Evolutionary conservation across 1,140 invertebrate species (phyloP), one percentile per base, ranked within the genome.

Genomic region (Pogonomyrmex barbatus): DNA sequence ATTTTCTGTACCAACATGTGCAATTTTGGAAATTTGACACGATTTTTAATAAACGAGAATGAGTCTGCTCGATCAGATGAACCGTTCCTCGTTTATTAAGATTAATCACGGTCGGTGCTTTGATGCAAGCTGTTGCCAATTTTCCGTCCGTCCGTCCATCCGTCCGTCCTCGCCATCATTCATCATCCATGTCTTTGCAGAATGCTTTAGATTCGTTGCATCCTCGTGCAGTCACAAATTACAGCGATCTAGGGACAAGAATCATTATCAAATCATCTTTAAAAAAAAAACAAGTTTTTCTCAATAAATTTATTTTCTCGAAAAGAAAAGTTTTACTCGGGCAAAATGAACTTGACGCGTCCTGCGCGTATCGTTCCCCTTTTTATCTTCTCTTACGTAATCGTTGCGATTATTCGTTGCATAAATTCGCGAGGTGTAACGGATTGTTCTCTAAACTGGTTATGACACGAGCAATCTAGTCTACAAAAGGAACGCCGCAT

Each of bases 251-350:
- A n/a, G n/a, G 73, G 2, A 9, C 5, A 2, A 12, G 9, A 33
- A 17, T 36, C 17, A 24, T 24, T 24, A 82, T 2, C 14, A 30
- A 47, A 24, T 36, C 14, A 47, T 36, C 24, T 8, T 8, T n/a
- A 33, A 70, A 14, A 73, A 71, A 65, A 42, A 82, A 10, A 33
- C 24, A 24, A 24, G 24, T 24, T 30, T 12, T 33, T 14, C 2
- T 4, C 4, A 6, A 54, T 2, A 60, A 82, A 71, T 36, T 58
- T 12, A 17, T 45, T 42, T 5, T 50, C 8, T 60, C 17, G 6
- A 39, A 42, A n/a, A 36, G 12, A 70, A 47, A 3, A 89, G 88
- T 87, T 86, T 77, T 90, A 75, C 10, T 39, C 17, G 10, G 30
- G 54, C 0, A 67, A 17, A 14, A 65, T 30, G 4, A 67, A 65